Base-by-base conservation (phyloP, 2,113 vertebrate species). In the Amazona guildingii region DNA sequence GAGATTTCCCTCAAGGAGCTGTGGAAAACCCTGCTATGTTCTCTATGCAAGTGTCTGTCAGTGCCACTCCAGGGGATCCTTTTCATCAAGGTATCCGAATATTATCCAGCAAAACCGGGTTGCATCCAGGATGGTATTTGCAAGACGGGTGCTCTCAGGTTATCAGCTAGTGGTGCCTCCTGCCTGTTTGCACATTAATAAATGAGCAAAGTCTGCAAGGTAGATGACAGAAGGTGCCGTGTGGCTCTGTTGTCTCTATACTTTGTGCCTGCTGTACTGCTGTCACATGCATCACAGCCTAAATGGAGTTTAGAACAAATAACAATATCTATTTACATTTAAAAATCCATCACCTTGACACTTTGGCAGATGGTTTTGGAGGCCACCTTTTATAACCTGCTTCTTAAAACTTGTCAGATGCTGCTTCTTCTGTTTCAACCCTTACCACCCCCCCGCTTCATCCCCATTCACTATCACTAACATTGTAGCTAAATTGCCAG, bases 271-370 rank as follows among this genome's bases (percentile, higher is more conserved):
- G 17, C 33, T 84, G 17, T 54, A 25, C 68, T 75, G 29, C 12
- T 91, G 8, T 88, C 33, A 35, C 23, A 11, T 35, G 33, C 33
- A 14, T 64, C 54, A 8, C 6, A n/a, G n/a, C 59, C 55, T 83
- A 72, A 39, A 76, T 44, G 43, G 57, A 88, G 51, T 70, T 39
- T 68, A 49, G 86, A 92, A 83, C 72, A 83, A 27, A 20, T 23
- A 49, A 63, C 49, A 37, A 37, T 46, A 52, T 17, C 49, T 83
- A 62, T 79, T 92, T 92, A 70, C 62, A 25, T 82, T 83, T 82
- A 46, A 72, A 91, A 91, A 91, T 93, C 67, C 62, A 91, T 95
- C 88, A 95, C 57, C 76, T 94, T 44, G 80, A 88, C 73, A 72
- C 5, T 67, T 86, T 79, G 57, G 52, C 80, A 91, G 91, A 74